Conservation (phyloP, 2,888 invertebrate genomes). For the Kryphioiulus occultus region DNA sequence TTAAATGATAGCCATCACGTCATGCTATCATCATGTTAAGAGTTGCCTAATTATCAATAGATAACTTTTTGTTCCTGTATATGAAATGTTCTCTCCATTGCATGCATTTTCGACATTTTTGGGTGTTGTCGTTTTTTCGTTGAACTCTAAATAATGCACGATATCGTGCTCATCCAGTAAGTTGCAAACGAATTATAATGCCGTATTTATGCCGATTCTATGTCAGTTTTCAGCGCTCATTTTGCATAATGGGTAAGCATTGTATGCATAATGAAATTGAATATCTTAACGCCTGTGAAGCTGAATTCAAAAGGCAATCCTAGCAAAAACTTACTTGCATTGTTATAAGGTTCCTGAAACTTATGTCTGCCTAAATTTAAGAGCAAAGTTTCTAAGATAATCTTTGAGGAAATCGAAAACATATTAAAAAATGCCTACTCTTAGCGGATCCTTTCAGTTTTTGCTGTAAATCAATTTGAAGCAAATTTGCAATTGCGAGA, state of each 20-base stretch:
- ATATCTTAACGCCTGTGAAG: too few relatives aligned
- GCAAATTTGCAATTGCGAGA: neutral
- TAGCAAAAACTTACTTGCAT: neutral
- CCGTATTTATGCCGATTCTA: too few relatives aligned
- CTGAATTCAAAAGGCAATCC: too few relatives aligned
- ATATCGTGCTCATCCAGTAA: neutral
- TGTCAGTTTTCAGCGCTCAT: too few relatives aligned
- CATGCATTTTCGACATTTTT: neutral
- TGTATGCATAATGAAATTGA: too few relatives aligned
- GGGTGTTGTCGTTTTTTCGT: neutral
- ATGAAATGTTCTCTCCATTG: neutral
- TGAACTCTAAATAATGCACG: neutral
- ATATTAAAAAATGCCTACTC: neutral
- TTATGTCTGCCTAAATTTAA: neutral
- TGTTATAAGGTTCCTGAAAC: neutral
- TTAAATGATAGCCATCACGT: too few relatives aligned
- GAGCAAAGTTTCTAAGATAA: constrained; percentile 13
- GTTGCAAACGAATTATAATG: too few relatives aligned
- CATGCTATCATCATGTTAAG: too few relatives aligned
- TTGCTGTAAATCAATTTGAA: neutral
- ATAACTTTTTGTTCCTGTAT: too few relatives aligned
- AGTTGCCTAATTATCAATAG: too few relatives aligned
- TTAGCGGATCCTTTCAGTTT: too few relatives aligned
- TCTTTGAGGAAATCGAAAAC: neutral
- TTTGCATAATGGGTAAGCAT: too few relatives aligned